Conservation (phyloP, 2,113 vertebrate species). For the Muntiacus muntjak region DNA sequence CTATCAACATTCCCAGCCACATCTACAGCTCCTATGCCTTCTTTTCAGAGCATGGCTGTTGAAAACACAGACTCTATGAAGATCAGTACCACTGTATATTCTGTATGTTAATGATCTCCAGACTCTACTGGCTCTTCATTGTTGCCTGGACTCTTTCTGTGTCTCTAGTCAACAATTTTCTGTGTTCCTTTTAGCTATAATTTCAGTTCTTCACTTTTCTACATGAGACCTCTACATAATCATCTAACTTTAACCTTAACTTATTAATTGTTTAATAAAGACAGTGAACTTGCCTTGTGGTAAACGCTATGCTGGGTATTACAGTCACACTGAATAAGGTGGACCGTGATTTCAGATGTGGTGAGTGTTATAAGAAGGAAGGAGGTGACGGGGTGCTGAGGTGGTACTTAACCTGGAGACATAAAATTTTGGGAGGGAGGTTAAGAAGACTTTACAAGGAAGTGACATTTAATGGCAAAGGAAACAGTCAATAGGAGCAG, state of each 20-base stretch:
- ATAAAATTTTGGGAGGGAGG: neutral
- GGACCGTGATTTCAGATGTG: neutral
- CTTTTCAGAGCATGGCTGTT: neutral
- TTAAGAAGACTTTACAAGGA: neutral
- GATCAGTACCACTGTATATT: neutral
- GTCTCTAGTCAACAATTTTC: neutral
- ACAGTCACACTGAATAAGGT: neutral
- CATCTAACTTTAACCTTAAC: neutral
- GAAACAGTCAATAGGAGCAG: neutral
- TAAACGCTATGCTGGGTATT: neutral
- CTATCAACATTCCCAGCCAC: neutral
- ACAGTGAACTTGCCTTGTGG: neutral
- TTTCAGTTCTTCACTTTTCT: neutral
- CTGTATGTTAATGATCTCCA: neutral
- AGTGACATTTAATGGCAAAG: neutral
- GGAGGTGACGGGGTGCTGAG: no score
- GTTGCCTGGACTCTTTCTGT: neutral
- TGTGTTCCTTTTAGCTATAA: neutral
- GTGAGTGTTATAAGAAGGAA: neutral
- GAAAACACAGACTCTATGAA: neutral
- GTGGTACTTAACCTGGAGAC: neutral
- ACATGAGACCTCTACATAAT: neutral
- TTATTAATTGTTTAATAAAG: neutral
- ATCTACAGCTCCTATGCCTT: no score
- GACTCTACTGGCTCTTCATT: neutral